A percentile compares a stretch with the other conserved stretches of the same genome.
These are phyloP conservation scores for Ctenopoma kingsleyae DNA, from an alignment of 2,797 vertebrate genomes.

Conservation along the genomic window DNA sequence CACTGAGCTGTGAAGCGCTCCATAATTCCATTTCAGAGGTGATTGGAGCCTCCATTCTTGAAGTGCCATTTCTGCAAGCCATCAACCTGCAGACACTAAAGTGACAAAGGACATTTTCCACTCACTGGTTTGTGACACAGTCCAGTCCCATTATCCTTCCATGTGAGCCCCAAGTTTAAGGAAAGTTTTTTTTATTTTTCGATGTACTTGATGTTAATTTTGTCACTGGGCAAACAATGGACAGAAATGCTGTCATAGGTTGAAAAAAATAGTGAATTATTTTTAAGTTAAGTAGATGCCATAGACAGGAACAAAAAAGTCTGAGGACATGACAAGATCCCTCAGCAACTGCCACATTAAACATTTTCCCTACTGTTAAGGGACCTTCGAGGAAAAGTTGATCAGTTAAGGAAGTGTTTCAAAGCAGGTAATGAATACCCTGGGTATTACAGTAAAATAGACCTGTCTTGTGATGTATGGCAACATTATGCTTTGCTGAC, in stretches of 20 bases:
- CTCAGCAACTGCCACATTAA: slow-evolving; percentile 9
- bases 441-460: slow-evolving; percentile 14
- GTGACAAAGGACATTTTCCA: slow-evolving; percentile 73
- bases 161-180: slow-evolving; percentile 35
- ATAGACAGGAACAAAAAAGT: not conserved
- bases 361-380: not conserved
- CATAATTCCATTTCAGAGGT: slow-evolving; percentile 78
- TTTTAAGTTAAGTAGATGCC: slow-evolving; percentile 39
- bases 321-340: slow-evolving; percentile 20
- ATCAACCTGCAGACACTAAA: slow-evolving; percentile 69
- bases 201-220: slow-evolving; percentile 16
- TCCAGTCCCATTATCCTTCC: slow-evolving; percentile 17
- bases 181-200: slow-evolving; percentile 30
- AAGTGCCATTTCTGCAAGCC: slow-evolving; percentile 64
- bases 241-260: slow-evolving; percentile 38
- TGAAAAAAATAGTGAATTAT: slow-evolving; percentile 43
- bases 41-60: slow-evolving; percentile 68
- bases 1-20: slow-evolving; percentile 76
- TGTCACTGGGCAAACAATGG: slow-evolving; percentile 47
- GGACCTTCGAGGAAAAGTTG: slow-evolving; percentile 15
- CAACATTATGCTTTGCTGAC: slow-evolving; percentile 43
- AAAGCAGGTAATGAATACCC: not conserved
- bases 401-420: slow-evolving; percentile 31
- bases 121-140: slow-evolving; percentile 63
- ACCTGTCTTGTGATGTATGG: slow-evolving; percentile 38